Percentiles rank a stretch among this genome's conserved stretches.
These are phyloP conservation scores for Sphaeridia pumilis DNA, from an alignment of 2,888 invertebrate genomes.

Conservation along the genomic window DNA sequence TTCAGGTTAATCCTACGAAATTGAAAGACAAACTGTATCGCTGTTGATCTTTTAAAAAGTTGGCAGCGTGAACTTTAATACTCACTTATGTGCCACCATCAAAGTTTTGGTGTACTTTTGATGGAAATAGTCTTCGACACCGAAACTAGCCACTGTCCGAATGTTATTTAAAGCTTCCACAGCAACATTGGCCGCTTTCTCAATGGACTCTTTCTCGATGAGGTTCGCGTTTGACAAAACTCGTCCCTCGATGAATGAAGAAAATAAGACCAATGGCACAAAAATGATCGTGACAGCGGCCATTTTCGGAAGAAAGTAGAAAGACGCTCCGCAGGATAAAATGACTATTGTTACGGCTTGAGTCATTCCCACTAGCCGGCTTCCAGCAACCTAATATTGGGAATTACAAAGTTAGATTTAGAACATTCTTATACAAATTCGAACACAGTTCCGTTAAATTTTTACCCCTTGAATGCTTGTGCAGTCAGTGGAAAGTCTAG, in stretches of 20 bases:
- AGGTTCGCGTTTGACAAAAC: slow-evolving; percentile 48
- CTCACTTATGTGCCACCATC: slow-evolving; percentile 42
- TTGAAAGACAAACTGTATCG: not conserved
- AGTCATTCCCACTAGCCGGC: slow-evolving; percentile 37
- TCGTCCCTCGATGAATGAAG: slow-evolving; percentile 37
- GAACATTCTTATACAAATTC: too few species aligned
- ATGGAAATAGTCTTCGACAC: slow-evolving; percentile 52
- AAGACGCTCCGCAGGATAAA: slow-evolving; percentile 33
- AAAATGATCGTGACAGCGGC: slow-evolving; percentile 37
- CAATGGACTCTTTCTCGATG: slow-evolving; percentile 51
- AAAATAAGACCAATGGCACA: slow-evolving; percentile 37
- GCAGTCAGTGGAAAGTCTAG: slow-evolving; percentile 58
- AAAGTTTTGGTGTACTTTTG: slow-evolving; percentile 50
- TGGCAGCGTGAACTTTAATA: too few species aligned
- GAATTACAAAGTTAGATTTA: too few species aligned
- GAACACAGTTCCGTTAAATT: slow-evolving; percentile 4
- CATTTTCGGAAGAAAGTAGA: slow-evolving; percentile 37
- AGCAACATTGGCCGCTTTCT: slow-evolving; percentile 54
- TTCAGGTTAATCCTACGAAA: slow-evolving; percentile 21
- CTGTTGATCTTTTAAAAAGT: too few species aligned
- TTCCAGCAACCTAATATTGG: slow-evolving; percentile 38
- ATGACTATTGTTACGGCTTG: slow-evolving; percentile 37
- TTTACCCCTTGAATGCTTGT: slow-evolving; percentile 58
- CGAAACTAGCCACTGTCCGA: slow-evolving; percentile 56
- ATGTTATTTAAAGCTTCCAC: slow-evolving; percentile 64